phyloP scores from a whole-genome alignment of 2,113 vertebrate species.

The Pithys albifrons region DNA sequence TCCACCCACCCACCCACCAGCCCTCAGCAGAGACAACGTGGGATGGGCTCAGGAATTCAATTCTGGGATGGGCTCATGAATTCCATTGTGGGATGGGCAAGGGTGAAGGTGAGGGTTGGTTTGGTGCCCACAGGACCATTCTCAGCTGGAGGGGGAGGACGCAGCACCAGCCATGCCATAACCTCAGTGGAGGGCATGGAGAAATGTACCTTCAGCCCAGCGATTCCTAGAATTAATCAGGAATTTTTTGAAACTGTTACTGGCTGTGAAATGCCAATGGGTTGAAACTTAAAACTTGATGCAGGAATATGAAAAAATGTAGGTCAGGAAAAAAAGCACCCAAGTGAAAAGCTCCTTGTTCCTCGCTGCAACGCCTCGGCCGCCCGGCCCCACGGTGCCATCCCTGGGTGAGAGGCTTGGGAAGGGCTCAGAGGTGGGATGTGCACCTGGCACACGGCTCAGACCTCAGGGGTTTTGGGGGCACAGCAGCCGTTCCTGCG shows the following conservation, averaged over 20 bases:
- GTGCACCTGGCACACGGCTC: background rate
- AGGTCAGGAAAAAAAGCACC: constrained; percentile 20
- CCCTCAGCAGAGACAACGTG: accelerated
- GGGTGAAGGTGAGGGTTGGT: background rate
- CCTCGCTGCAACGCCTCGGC: background rate
- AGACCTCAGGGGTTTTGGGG: background rate
- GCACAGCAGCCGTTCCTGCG: background rate
- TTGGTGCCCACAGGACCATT: accelerated
- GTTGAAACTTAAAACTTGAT: background rate
- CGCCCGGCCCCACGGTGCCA: background rate
- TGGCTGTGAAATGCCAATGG: background rate
- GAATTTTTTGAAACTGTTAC: background rate
- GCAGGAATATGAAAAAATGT: constrained; percentile 9
- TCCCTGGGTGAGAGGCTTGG: accelerated
- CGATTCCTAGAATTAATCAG: background rate
- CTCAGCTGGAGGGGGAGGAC: background rate
- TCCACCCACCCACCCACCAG: background rate
- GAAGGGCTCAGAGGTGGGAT: background rate
- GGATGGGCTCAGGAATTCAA: background rate
- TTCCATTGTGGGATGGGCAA: background rate
- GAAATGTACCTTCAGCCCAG: background rate
- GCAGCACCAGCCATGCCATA: accelerated
- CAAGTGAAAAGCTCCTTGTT: constrained; percentile 56
- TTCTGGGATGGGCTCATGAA: background rate
- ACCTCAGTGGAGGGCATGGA: background rate